Evolutionary conservation across 2,797 vertebrate genomes (phyloP).

Genomic region (Onychomys torridus): DNA sequence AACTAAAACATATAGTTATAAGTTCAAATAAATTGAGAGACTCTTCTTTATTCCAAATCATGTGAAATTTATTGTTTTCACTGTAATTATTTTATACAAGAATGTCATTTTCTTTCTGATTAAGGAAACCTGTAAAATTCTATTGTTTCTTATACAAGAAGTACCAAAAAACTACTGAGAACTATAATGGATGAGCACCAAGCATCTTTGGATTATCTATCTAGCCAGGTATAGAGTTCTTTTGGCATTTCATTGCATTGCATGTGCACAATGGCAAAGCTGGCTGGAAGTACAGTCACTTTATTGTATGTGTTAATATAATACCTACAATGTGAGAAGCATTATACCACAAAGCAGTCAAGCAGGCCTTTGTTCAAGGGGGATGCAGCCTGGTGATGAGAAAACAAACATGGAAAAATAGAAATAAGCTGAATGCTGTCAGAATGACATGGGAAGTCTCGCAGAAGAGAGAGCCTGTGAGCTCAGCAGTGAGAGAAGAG

Average conservation of each 20-base stretch:
- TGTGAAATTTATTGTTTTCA: slow-evolving; percentile 49
- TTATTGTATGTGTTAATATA: background rate
- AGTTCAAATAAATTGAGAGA: slow-evolving; percentile 31
- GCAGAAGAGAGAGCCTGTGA: background rate
- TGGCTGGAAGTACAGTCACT: background rate
- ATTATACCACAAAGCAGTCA: background rate
- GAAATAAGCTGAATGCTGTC: background rate
- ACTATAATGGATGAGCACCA: slow-evolving; percentile 96
- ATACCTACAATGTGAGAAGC: background rate
- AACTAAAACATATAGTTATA: slow-evolving; percentile 33
- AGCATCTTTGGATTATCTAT: slow-evolving; percentile 93
- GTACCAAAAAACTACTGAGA: slow-evolving; percentile 93
- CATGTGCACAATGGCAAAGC: background rate
- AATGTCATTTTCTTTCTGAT: slow-evolving; percentile 75
- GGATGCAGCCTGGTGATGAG: background rate
- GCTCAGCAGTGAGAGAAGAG: background rate
- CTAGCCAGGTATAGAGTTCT: slow-evolving; percentile 89
- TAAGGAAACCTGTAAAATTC: slow-evolving; percentile 94
- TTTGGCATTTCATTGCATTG: background rate
- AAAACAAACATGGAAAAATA: background rate
- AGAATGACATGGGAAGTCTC: background rate
- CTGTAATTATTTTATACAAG: slow-evolving; percentile 56
- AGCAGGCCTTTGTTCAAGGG: background rate
- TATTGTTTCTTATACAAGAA: slow-evolving; percentile 92
- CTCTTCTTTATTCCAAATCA: slow-evolving; percentile 48